A percentile compares a stretch with the other conserved stretches of the same genome.
Conservation (phyloP, 2,113 vertebrate species). For the Tragelaphus scriptus region DNA sequence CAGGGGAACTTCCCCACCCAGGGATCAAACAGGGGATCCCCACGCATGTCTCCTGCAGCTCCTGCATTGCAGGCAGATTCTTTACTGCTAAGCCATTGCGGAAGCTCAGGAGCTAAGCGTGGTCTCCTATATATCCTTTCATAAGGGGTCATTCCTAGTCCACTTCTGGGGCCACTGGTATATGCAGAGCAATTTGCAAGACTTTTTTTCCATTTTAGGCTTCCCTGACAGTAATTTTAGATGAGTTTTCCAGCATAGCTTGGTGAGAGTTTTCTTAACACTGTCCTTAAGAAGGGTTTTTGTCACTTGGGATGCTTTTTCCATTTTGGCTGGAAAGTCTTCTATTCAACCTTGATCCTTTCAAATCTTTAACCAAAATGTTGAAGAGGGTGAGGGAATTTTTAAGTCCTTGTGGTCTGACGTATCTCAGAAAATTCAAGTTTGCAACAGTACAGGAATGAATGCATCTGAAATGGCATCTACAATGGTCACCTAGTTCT, state of each 20-base stretch:
- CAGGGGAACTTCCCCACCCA: neutral
- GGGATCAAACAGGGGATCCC: neutral
- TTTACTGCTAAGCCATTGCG: neutral
- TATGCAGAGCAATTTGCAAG: neutral
- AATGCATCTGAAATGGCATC: neutral
- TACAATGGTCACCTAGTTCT: neutral
- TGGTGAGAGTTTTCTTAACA: neutral
- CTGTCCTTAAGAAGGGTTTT: neutral
- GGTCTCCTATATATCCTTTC: neutral
- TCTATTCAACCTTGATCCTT: neutral
- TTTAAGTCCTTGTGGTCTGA: neutral
- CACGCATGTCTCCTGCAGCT: neutral
- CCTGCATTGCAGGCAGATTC: neutral
- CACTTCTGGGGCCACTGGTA: neutral
- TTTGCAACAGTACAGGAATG: neutral
- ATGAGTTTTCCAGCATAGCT: neutral
- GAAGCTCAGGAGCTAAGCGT: neutral
- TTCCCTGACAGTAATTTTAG: neutral
- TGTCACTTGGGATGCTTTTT: neutral
- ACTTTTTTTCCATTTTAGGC: neutral
- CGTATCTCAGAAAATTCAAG: neutral
- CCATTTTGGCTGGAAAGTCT: neutral
- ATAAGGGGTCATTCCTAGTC: neutral
- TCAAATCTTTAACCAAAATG: neutral
- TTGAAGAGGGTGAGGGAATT: neutral